A percentile compares a stretch with the other conserved stretches of the same genome.
phyloP scores from a whole-genome alignment of 2,888 invertebrate genomes.

The Callinectes sapidus region DNA sequence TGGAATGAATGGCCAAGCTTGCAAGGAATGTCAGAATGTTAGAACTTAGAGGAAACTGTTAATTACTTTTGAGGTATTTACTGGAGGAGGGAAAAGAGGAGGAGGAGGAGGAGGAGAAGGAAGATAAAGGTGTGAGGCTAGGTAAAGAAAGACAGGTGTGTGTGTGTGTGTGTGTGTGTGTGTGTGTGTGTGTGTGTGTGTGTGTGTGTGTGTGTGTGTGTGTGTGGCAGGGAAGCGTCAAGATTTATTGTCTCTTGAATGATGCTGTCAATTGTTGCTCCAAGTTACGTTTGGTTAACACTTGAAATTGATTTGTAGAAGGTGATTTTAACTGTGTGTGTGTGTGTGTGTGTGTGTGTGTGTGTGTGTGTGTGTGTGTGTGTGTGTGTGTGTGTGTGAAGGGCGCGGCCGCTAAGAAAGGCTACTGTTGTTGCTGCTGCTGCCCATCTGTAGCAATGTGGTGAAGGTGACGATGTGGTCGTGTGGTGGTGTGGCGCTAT shows the following conservation, averaged over 20 bases:
- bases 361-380: constrained; percentile 5
- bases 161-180: not conserved
- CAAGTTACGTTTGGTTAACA: not conserved
- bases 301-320: not conserved
- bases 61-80: not conserved
- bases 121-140: not conserved
- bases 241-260: not conserved
- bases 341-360: constrained; percentile 3
- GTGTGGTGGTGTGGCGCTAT: not conserved
- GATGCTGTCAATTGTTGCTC: constrained; percentile 7
- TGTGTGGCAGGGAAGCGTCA: not conserved
- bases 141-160: not conserved
- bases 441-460: too few species aligned
- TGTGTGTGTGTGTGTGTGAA: constrained; percentile 12
- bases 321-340: not conserved
- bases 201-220: not conserved
- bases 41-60: not conserved
- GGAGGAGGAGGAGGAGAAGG: not conserved
- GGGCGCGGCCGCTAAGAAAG: not conserved
- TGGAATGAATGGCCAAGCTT: not conserved
- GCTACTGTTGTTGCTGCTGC: not conserved
- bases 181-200: not conserved
- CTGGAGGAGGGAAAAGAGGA: not conserved
- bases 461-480: too few species aligned
- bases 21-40: not conserved